These are phyloP conservation scores for Colinus virginianus DNA, from an alignment of 2,113 vertebrate species.

Conservation along the genomic window DNA sequence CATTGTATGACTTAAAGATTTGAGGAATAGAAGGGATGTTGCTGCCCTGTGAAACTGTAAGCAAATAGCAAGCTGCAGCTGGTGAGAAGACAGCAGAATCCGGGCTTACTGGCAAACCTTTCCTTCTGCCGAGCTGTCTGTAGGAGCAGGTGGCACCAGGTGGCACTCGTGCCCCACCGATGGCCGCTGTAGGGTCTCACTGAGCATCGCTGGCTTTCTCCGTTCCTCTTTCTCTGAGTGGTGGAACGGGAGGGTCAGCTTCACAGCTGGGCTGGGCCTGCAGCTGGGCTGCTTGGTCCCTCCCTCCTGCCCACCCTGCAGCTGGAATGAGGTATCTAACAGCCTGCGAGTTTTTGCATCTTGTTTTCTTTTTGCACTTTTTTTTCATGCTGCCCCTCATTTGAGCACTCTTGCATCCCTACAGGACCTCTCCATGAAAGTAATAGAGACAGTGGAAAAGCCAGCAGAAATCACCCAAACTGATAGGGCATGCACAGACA, in stretches of 20 bases:
- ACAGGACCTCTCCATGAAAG: neutral
- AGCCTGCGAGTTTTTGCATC: neutral
- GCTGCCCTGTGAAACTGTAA: neutral
- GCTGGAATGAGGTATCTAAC: neutral
- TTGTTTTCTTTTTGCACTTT: fast-evolving
- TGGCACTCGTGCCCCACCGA: neutral
- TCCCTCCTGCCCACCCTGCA: neutral
- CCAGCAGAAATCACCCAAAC: neutral
- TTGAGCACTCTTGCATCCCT: fast-evolving
- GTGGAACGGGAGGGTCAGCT: neutral
- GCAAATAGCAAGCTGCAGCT: neutral
- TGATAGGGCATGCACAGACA: fast-evolving
- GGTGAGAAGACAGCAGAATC: neutral
- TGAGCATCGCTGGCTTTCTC: neutral
- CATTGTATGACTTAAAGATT: fast-evolving
- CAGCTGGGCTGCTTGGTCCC: neutral
- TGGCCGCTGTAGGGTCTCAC: neutral
- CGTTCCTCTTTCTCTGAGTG: neutral
- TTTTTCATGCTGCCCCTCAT: neutral
- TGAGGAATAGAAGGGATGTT: fast-evolving
- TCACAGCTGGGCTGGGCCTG: fast-evolving
- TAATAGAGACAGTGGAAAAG: neutral
- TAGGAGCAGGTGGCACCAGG: neutral
- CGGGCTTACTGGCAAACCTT: neutral
- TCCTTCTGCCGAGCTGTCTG: neutral